phyloP scores from a whole-genome alignment of 1,140 invertebrate genomes.

The Parasteatoda tepidariorum region DNA sequence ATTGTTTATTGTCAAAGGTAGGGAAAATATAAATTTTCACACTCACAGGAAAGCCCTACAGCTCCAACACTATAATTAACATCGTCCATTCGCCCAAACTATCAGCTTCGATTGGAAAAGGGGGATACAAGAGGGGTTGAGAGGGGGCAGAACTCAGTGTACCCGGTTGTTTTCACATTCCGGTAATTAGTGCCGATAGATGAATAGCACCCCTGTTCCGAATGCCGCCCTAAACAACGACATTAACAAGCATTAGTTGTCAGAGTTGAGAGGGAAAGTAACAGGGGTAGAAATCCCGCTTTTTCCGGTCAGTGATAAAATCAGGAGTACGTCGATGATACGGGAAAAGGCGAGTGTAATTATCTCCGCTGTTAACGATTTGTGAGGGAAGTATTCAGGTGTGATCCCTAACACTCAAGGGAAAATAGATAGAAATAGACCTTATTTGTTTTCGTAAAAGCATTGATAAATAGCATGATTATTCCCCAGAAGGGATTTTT shows the following conservation, averaged over 20 bases:
- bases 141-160: too few species aligned
- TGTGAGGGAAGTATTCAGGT: not conserved
- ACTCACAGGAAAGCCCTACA: too few species aligned
- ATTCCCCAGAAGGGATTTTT: too few species aligned
- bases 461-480: not conserved
- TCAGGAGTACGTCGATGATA: not conserved
- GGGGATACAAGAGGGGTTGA: too few species aligned
- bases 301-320: not conserved
- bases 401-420: not conserved
- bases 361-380: not conserved
- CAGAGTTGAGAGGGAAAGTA: not conserved
- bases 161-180: too few species aligned
- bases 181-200: not conserved
- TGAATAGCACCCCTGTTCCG: not conserved
- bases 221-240: not conserved
- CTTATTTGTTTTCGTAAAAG: not conserved
- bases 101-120: too few species aligned
- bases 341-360: too few species aligned
- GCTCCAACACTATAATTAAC: too few species aligned
- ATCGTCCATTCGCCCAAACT: too few species aligned
- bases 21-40: too few species aligned
- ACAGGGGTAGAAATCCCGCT: too few species aligned
- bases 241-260: not conserved
- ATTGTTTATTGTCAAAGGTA: too few species aligned
- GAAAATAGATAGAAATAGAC: not conserved